Evolutionary conservation across 2,113 vertebrate genomes (phyloP).

Genomic region (Platichthys stellatus): DNA sequence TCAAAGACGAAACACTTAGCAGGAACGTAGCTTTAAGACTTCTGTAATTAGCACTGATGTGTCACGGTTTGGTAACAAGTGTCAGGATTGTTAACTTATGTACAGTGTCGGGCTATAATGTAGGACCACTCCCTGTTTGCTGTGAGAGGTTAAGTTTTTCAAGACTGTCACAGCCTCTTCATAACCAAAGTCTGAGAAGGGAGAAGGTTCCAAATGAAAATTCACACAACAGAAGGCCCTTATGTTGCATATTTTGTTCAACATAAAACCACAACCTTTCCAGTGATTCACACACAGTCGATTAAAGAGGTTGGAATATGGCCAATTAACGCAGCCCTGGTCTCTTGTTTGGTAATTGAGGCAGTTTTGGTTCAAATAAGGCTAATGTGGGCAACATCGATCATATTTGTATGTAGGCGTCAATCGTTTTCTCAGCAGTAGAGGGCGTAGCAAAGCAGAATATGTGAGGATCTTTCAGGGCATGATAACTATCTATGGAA

Average conservation of each 20-base stretch:
- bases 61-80: not conserved
- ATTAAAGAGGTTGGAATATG: not conserved
- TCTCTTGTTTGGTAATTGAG: not conserved
- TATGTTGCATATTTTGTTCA: constrained; percentile 28
- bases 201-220: constrained; percentile 13
- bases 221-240: constrained; percentile 1
- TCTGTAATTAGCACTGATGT: constrained; percentile 6
- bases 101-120: constrained; percentile 1
- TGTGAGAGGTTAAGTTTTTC: constrained; percentile 3
- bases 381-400: not conserved
- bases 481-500: not conserved
- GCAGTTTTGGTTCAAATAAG: constrained; percentile 41
- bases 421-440: not conserved
- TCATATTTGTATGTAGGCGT: not conserved
- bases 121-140: not conserved
- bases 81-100: not conserved
- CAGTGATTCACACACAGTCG: not conserved
- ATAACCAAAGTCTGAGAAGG: constrained; percentile 1
- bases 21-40: constrained; percentile 50
- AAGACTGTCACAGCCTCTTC: constrained; percentile 46
- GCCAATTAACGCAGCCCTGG: not conserved
- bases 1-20: constrained; percentile 36
- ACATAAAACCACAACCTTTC: constrained; percentile 9
- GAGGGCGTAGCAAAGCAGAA: not conserved
- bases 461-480: not conserved